Base-by-base conservation (phyloP, 2,113 vertebrate species). In the Podarcis muralis region DNA sequence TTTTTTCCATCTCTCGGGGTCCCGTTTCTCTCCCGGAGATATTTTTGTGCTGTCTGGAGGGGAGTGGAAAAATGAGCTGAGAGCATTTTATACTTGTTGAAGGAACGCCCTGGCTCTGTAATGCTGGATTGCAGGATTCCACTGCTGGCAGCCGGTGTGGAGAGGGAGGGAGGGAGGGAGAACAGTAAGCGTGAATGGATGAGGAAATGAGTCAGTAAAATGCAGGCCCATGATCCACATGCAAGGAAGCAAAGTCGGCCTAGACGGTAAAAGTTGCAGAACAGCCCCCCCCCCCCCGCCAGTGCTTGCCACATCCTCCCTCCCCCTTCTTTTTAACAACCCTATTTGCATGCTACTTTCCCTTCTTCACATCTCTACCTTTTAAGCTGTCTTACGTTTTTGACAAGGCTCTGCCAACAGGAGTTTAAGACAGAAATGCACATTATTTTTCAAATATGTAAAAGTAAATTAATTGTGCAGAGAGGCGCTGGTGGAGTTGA, bases 141-240 rank as follows among this genome's bases (percentile, higher is more conserved):
- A 87, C 1, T 40, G 77, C 86, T 90, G 90, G 88, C 59, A 91
- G 92, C 88, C 88, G 84, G 85, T 79, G 75, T 0, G 0, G 87
- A 92, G 71, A 79, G 13, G 92, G 90, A 81, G 93, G 92, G 90
- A 81, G 93, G 92, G 89, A 75, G 20, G 74, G 53, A 91, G 91
- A 93, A 23, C 90, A 90, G 81, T 88, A 53, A 8, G 59, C 88
- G 86, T 91, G 91, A 87, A 88, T 87, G 90, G 85, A 90, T 57
- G 88, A 95, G 95, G 94, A 96, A 95, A 86, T 96, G 93, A 96
- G 92, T 96, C 94, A 95, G 87, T 92, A 90, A 94, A 93, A 89
- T 84, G 57, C 90, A 78, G 88, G 84, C 83, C 66, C 59, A 1
- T 91, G 92, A 90, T 80, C 89, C 87, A 91, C 86, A 23, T 59